Percentiles rank a stretch among this genome's conserved stretches.
Conservation (phyloP, 2,113 vertebrate species). For the Malurus cyaneus region DNA sequence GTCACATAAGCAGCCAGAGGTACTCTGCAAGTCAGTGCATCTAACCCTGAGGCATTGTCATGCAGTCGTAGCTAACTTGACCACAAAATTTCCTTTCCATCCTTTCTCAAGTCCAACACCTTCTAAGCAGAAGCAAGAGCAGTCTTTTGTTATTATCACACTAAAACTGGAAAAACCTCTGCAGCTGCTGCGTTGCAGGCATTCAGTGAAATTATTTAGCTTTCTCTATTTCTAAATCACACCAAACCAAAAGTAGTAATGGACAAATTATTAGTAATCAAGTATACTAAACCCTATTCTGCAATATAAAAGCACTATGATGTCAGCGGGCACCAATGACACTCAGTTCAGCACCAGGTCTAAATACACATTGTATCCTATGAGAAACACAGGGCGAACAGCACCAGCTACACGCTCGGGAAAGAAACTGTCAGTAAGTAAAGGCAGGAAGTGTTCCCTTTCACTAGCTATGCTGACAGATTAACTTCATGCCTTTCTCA, state of each 20-base stretch:
- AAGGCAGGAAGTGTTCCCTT: neutral
- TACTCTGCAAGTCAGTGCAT: fast-evolving
- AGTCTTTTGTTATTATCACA: neutral
- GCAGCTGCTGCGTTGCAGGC: neutral
- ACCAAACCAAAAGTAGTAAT: neutral
- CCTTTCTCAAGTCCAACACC: neutral
- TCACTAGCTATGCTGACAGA: neutral
- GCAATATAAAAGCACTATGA: neutral
- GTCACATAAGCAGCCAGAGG: neutral
- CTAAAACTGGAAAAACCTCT: neutral
- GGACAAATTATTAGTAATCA: neutral
- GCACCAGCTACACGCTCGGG: neutral
- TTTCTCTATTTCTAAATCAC: neutral
- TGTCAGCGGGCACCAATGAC: neutral
- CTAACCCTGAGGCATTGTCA: neutral
- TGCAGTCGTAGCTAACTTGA: neutral
- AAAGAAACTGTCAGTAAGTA: neutral
- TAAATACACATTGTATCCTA: neutral
- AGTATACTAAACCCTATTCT: neutral
- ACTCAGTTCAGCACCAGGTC: neutral
- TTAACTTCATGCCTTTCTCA: neutral
- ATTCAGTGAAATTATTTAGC: neutral
- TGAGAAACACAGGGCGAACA: neutral
- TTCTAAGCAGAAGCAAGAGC: neutral
- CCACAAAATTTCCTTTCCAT: neutral